Base-by-base conservation (phyloP, 23 tunicate species). In the Clavelina lepadiformis region DNA sequence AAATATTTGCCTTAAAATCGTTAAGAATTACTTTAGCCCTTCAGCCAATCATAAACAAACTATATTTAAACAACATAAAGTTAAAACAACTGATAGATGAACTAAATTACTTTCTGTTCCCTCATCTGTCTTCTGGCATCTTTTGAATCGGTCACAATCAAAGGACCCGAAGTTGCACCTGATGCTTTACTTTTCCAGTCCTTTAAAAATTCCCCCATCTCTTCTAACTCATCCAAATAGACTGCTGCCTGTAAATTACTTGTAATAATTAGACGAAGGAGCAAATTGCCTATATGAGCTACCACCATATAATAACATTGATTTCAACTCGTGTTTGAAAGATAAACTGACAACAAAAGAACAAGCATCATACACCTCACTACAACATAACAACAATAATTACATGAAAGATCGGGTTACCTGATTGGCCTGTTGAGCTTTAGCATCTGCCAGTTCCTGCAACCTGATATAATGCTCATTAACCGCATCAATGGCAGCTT, bases 401-500 rank as follows among this genome's bases (percentile, higher is more conserved):
- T 7, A 6, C 26, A 56, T 35, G 18, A 30, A 41, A 41, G 15
- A 53, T 13, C 22, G 18, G n/a, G 21, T 11, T n/a, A 53, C 92
- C 47, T 65, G 59, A 33, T 50, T 75, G 1, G 80, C 54, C 53
- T 45, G 45, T 4, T 34, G 81, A 0, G 61, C 35, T 58, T 74
- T 71, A 3, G 71, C 68, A 56, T 82, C 68, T 19, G 80, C 80
- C 75, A 87, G 50, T 30, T 79, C 85, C 30, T 61, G 71, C 29
- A 87, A 82, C 37, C 82, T 60, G 46, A 74, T 35, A 65, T 79
- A 79, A 50, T 87, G 96, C 33, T 87, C 96, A 51, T 87, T 79
- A 29, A 87, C 77, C 6, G 86, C 77, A 51, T 29, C 51, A 24
- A 87, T 67, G 5, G 96, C 96, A 33, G 78, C 87, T 52, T 87